phyloP scores from a whole-genome alignment of 1,140 invertebrate genomes.

The Drosophila pruinosa region DNA sequence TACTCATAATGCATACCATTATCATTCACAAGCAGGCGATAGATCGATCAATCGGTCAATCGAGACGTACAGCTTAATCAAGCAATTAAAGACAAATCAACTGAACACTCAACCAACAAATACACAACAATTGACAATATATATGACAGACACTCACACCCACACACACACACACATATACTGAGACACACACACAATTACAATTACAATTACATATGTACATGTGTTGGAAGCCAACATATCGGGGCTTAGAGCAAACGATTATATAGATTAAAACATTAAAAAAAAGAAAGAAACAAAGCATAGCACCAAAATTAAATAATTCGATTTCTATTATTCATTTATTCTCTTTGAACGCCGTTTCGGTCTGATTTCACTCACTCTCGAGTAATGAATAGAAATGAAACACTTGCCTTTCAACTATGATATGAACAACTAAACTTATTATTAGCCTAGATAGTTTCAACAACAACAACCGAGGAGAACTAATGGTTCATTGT shows the following conservation, averaged over 20 bases:
- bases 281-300: not conserved
- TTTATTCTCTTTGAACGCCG: too few species aligned
- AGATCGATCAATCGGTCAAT: not conserved
- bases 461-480: constrained; percentile 50
- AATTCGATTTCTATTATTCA: not conserved
- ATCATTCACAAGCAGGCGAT: constrained; percentile 22
- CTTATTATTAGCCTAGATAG: constrained; percentile 74
- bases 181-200: constrained; percentile 17
- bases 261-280: not conserved
- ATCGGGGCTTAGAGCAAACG: constrained; percentile 37
- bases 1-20: constrained; percentile 21
- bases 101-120: constrained; percentile 25
- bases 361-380: constrained; percentile 36
- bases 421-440: constrained; percentile 27
- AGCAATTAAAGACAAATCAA: constrained; percentile 77
- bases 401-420: constrained; percentile 69
- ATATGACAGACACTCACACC: constrained; percentile 32
- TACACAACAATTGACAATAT: constrained; percentile 69
- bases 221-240: constrained; percentile 63
- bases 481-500: constrained; percentile 63
- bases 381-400: constrained; percentile 49
- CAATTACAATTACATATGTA: constrained; percentile 19
- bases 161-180: constrained; percentile 18
- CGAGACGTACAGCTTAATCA: constrained; percentile 40
- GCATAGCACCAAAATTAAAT: constrained; percentile 8